Evolutionary conservation across 1,140 invertebrate genomes (phyloP).

Genomic region (Drosophila leontia): DNA sequence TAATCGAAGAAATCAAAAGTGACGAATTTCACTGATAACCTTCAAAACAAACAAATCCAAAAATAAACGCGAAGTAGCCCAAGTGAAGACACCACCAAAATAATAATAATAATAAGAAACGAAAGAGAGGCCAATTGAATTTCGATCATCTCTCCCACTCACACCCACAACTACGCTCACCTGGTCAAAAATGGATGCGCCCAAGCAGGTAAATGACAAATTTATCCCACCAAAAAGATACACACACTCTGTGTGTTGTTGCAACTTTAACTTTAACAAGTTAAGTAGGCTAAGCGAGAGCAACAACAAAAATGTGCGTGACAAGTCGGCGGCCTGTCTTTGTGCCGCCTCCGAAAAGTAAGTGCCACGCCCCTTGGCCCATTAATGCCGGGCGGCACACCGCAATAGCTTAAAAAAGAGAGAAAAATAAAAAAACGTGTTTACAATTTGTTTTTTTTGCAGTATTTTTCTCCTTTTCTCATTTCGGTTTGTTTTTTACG

Average conservation of each 20-base stretch:
- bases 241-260: conserved; percentile 28
- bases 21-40: conserved; percentile 38
- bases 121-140: conserved; percentile 28
- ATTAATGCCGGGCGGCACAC: conserved; percentile 49
- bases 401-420: conserved; percentile 22
- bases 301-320: conserved; percentile 65
- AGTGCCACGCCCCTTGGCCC: conserved; percentile 45
- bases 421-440: conserved; percentile 53
- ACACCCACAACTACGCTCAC: conserved; percentile 16
- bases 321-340: conserved; percentile 74
- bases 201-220: conserved; percentile 74
- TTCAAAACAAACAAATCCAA: conserved; percentile 41
- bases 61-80: conserved; percentile 44
- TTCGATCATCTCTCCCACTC: conserved; percentile 28
- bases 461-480: conserved; percentile 37
- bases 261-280: conserved; percentile 47
- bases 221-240: conserved; percentile 47
- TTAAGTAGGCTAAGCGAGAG: conserved; percentile 73
- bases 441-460: conserved; percentile 66
- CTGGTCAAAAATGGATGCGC: conserved; percentile 67
- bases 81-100: conserved; percentile 39
- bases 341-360: conserved; percentile 51
- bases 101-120: conserved; percentile 9
- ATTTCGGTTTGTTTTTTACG: conserved; percentile 46
- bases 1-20: conserved; percentile 33